A percentile compares a stretch with the other conserved stretches of the same genome.
Evolutionary conservation across 2,113 vertebrate species (phyloP).

Genomic region (Peromyscus polionotus): DNA sequence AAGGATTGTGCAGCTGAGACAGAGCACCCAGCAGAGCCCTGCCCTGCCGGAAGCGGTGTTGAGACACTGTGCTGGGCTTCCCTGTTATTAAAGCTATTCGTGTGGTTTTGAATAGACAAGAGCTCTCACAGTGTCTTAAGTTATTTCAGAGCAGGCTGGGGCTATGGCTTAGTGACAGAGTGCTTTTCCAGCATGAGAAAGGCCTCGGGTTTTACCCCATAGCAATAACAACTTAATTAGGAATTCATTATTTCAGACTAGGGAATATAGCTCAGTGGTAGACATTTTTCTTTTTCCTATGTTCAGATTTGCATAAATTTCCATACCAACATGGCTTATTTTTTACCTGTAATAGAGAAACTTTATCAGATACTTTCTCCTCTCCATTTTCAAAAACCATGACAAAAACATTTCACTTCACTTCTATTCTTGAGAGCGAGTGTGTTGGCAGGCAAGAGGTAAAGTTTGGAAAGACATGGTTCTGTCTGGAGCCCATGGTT

Average conservation of each 20-base stretch:
- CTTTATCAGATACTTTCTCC: not conserved
- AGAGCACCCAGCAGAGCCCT: rapidly evolving
- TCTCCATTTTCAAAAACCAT: not conserved
- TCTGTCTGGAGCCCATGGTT: not conserved
- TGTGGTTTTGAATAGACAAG: not conserved
- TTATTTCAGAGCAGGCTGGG: not conserved
- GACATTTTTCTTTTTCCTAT: not conserved
- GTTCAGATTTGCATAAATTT: not conserved
- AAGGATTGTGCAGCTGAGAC: not conserved
- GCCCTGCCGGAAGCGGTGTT: not conserved
- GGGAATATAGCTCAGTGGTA: not conserved
- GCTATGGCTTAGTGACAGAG: not conserved
- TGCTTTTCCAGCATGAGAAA: not conserved
- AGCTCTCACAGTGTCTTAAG: not conserved
- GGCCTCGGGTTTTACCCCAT: not conserved
- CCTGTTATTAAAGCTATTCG: not conserved
- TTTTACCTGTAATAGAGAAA: not conserved
- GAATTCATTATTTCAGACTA: not conserved
- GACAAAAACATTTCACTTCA: not conserved
- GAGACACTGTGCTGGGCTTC: not conserved
- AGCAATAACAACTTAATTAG: not conserved
- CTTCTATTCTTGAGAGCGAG: not conserved
- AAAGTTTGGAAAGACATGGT: not conserved
- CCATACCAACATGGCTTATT: not conserved
- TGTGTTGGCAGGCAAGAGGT: not conserved